phyloP scores from a whole-genome alignment of 1,140 invertebrate species.

The Agraylea sexmaculata region DNA sequence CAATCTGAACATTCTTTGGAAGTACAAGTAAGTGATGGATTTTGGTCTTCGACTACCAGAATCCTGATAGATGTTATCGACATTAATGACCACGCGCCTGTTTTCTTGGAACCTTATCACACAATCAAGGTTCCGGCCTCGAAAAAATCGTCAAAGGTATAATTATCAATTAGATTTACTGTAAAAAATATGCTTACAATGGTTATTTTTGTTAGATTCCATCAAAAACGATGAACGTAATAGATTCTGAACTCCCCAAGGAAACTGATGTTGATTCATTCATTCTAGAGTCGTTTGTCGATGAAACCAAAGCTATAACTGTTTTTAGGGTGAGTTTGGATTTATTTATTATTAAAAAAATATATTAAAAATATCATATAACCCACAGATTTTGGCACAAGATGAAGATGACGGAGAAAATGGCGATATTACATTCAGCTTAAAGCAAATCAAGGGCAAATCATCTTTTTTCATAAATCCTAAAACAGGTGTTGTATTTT shows the following conservation, averaged over 20 bases:
- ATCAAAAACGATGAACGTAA: no score
- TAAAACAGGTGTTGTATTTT: slow-evolving; percentile 58
- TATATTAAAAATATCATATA: no score
- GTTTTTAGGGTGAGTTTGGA: no score
- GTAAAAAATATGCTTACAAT: no score
- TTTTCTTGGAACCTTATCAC: slow-evolving; percentile 64
- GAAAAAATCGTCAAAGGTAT: slow-evolving; percentile 30
- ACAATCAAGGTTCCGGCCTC: slow-evolving; percentile 57
- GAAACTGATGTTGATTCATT: no score
- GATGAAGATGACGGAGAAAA: slow-evolving; percentile 69
- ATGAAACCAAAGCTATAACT: no score
- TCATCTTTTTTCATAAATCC: slow-evolving; percentile 65
- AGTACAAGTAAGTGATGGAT: slow-evolving; percentile 57
- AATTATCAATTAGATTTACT: no score
- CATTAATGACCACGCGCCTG: slow-evolving; percentile 64
- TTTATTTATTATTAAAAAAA: slow-evolving; percentile 4
- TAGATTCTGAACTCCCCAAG: background rate
- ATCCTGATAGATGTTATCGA: slow-evolving; percentile 68
- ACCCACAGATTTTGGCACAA: slow-evolving; percentile 42
- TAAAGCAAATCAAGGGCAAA: slow-evolving; percentile 59
- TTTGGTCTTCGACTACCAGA: slow-evolving; percentile 63
- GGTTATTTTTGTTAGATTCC: no score
- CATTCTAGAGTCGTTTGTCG: no score
- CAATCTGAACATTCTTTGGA: slow-evolving; percentile 69
- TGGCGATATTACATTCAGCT: slow-evolving; percentile 61